Conservation (phyloP, 2,113 vertebrate species). For the Nothobranchius furzeri region DNA sequence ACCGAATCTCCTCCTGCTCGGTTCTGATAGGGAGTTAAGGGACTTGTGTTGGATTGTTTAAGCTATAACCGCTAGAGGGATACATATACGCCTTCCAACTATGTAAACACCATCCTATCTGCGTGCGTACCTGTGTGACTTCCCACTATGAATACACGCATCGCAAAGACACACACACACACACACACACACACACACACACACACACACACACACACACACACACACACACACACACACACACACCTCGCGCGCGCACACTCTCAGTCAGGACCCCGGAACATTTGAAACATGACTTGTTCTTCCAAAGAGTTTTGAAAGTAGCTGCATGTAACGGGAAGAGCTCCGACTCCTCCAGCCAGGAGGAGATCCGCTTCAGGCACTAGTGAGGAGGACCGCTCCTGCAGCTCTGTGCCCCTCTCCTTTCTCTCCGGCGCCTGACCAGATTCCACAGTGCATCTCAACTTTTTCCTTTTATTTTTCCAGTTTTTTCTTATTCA, state of each 20-base stretch:
- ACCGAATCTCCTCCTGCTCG: neutral
- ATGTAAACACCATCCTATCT: constrained; percentile 82
- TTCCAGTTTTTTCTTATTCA: neutral
- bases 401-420: constrained; percentile 65
- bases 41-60: constrained; percentile 70
- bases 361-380: constrained; percentile 68
- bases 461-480: constrained; percentile 68
- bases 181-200: neutral
- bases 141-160: constrained; percentile 67
- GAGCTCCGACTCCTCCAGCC: constrained; percentile 68
- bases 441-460: constrained; percentile 64
- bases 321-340: constrained; percentile 76
- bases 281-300: constrained; percentile 79
- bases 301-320: constrained; percentile 76
- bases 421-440: constrained; percentile 58
- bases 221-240: too few relatives aligned
- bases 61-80: constrained; percentile 95
- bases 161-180: too few relatives aligned
- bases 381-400: constrained; percentile 79
- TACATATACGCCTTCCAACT: constrained; percentile 85
- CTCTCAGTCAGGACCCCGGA: constrained; percentile 51
- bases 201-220: too few relatives aligned
- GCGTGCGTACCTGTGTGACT: constrained; percentile 88
- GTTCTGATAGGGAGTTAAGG: constrained; percentile 26
- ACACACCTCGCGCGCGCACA: constrained; percentile 6